phyloP scores from a whole-genome alignment of 1,140 invertebrate species.

The Leptestheria dahalacensis region DNA sequence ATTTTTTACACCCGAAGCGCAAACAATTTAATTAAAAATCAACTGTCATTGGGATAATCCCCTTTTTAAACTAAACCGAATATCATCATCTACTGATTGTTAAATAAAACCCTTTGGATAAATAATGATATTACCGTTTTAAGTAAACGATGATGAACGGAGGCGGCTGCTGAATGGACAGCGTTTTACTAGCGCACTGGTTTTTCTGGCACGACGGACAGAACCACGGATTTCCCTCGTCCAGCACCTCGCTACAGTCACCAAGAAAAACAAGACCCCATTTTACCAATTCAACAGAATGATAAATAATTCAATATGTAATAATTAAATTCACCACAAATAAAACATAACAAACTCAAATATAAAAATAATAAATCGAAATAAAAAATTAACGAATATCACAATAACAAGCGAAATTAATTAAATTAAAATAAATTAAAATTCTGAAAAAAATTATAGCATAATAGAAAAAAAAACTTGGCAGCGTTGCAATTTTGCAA shows the following conservation, averaged over 20 bases:
- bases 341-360: conserved; percentile 17
- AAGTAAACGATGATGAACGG: conserved; percentile 54
- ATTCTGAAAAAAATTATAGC: too few relatives aligned
- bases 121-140: conserved; percentile 37
- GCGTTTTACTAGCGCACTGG: conserved; percentile 50
- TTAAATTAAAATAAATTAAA: too few relatives aligned
- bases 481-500: too few relatives aligned
- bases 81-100: conserved; percentile 5
- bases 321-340: conserved; percentile 6
- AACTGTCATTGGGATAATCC: too few relatives aligned
- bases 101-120: neutral
- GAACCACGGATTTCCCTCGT: conserved; percentile 54
- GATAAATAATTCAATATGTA: neutral
- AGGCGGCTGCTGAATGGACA: conserved; percentile 50
- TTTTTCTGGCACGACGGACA: conserved; percentile 49
- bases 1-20: too few relatives aligned
- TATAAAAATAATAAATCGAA: too few relatives aligned
- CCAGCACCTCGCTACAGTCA: conserved; percentile 41
- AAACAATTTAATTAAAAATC: too few relatives aligned
- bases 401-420: too few relatives aligned
- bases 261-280: neutral
- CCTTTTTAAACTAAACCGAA: too few relatives aligned
- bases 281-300: neutral
- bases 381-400: too few relatives aligned
- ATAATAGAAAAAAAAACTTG: too few relatives aligned